These are phyloP conservation scores for Lerema accius DNA, from an alignment of 1,140 invertebrate genomes.

Conservation along the genomic window DNA sequence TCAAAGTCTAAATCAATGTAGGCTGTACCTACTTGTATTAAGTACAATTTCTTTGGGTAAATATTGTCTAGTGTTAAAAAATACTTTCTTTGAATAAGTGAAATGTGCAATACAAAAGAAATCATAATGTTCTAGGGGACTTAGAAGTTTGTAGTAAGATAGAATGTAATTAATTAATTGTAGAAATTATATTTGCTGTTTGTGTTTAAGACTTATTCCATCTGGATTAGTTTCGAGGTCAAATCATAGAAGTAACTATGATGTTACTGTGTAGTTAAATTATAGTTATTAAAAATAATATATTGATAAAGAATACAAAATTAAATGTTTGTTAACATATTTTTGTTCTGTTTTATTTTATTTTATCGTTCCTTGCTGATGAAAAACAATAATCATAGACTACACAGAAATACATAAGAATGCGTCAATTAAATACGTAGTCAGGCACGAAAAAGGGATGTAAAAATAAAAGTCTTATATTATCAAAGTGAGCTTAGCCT, in stretches of 20 bases:
- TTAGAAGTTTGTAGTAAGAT: slow-evolving; percentile 63
- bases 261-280: slow-evolving; percentile 73
- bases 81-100: slow-evolving; percentile 52
- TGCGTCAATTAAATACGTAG: too few species aligned
- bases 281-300: slow-evolving; percentile 80
- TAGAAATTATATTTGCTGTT: slow-evolving; percentile 67
- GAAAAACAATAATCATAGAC: too few species aligned
- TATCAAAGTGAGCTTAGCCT: too few species aligned
- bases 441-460: too few species aligned
- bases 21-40: slow-evolving; percentile 15
- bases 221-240: slow-evolving; percentile 39
- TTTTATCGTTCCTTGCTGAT: not conserved
- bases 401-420: too few species aligned
- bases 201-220: slow-evolving; percentile 56
- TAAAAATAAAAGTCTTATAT: too few species aligned
- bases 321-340: slow-evolving; percentile 81
- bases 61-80: slow-evolving; percentile 33
- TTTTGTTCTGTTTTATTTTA: slow-evolving; percentile 49
- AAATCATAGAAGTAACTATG: slow-evolving; percentile 61
- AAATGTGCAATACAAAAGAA: slow-evolving; percentile 78
- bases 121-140: slow-evolving; percentile 59
- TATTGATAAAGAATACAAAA: slow-evolving; percentile 78
- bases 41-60: slow-evolving; percentile 28
- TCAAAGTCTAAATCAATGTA: slow-evolving; percentile 24
- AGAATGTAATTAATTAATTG: slow-evolving; percentile 61